Conservation (phyloP, 2,888 invertebrate species). For the Parochlus steinenii region DNA sequence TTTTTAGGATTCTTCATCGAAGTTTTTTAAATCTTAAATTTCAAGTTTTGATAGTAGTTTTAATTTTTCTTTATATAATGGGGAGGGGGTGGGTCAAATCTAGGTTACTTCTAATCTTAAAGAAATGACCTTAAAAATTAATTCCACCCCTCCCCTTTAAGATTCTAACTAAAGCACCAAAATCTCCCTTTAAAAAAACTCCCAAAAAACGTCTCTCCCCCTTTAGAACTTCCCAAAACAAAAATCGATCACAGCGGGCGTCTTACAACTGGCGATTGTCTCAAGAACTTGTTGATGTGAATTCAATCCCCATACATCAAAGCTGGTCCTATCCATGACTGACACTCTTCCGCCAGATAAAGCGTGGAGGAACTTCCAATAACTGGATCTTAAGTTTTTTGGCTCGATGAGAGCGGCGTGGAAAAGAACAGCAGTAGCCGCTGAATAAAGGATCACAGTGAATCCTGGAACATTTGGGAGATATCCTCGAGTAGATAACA, state of each 20-base stretch:
- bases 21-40: no score
- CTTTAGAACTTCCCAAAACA: no score
- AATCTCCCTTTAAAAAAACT: no score
- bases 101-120: no score
- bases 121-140: no score
- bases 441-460: conserved; percentile 51
- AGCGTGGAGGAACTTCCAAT: conserved; percentile 61
- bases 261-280: conserved; percentile 31
- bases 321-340: conserved; percentile 37
- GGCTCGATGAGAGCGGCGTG: conserved; percentile 67
- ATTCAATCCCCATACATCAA: conserved; percentile 44
- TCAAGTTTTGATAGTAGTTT: no score
- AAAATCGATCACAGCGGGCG: conserved; percentile 21
- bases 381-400: conserved; percentile 58
- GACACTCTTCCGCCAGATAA: conserved; percentile 54
- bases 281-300: conserved; percentile 33
- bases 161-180: no score
- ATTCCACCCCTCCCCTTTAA: no score
- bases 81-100: no score
- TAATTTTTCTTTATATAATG: no score
- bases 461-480: conserved; percentile 54
- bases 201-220: no score
- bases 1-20: no score
- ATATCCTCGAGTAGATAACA: conserved; percentile 16
- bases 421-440: conserved; percentile 60